These are phyloP conservation scores for Endotricha flammealis DNA, from an alignment of 2,888 invertebrate species.

Conservation along the genomic window DNA sequence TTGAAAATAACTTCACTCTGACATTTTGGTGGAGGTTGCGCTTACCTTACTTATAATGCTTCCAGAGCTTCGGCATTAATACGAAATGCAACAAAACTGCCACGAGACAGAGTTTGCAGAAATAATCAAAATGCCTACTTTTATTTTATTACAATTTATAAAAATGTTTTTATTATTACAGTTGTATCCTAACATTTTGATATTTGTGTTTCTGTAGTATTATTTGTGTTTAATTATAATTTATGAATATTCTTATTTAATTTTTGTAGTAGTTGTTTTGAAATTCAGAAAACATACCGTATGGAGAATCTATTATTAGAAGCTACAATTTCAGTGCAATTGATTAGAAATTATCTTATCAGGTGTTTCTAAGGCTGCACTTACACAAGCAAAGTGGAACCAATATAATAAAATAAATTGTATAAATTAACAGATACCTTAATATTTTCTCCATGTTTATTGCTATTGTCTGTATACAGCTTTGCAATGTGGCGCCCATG, in stretches of 20 bases:
- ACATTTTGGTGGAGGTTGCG: conserved; percentile 55
- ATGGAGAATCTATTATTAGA: too few relatives aligned
- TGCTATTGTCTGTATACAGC: conserved; percentile 72
- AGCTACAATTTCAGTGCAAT: too few relatives aligned
- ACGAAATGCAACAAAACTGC: conserved; percentile 64
- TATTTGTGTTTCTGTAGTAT: conserved; percentile 2
- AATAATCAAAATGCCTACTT: conserved; percentile 47
- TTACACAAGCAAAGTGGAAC: too few relatives aligned
- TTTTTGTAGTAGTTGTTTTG: too few relatives aligned
- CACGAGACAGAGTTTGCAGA: conserved; percentile 75
- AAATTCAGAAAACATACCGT: too few relatives aligned
- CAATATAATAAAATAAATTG: too few relatives aligned
- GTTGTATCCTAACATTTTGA: conserved; percentile 11
- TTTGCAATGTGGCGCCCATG: conserved; percentile 87
- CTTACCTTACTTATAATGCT: conserved; percentile 49
- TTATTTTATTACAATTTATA: conserved; percentile 20
- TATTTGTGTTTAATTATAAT: background rate
- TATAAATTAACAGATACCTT: too few relatives aligned
- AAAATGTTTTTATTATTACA: conserved; percentile 17
- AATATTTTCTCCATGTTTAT: too few relatives aligned
- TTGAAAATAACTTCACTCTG: conserved; percentile 44
- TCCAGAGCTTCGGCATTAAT: conserved; percentile 53
- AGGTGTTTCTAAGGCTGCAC: too few relatives aligned
- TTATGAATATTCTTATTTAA: too few relatives aligned
- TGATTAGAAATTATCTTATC: too few relatives aligned